Evolutionary conservation across 2,888 invertebrate genomes (phyloP).

Genomic region (Lordiphosa andalusiaca): DNA sequence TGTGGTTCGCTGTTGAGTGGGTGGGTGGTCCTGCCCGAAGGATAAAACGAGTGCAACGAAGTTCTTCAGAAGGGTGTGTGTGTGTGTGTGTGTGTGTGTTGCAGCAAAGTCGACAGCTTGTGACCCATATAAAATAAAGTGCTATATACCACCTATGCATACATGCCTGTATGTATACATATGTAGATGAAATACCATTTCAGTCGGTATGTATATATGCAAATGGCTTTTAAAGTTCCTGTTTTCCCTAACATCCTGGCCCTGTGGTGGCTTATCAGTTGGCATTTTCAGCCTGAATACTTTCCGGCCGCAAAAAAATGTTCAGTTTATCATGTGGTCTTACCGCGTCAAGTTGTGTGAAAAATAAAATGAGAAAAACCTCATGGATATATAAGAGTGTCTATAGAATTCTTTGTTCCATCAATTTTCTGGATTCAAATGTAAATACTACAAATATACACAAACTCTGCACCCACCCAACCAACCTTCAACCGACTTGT

Average conservation of each 20-base stretch:
- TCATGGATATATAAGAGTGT: constrained; percentile 1
- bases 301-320: constrained; percentile 30
- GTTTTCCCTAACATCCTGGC: constrained; percentile 9
- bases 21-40: constrained; percentile 34
- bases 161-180: constrained; percentile 14
- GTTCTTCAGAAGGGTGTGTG: constrained; percentile 19
- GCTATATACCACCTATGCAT: constrained; percentile 5
- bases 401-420: constrained; percentile 10
- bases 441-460: constrained; percentile 21
- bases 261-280: constrained; percentile 47
- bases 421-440: neutral
- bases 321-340: constrained; percentile 44
- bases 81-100: constrained; percentile 7
- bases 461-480: constrained; percentile 4
- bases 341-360: constrained; percentile 41
- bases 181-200: neutral
- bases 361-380: neutral
- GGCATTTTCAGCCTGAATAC: constrained; percentile 13
- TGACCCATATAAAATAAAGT: constrained; percentile 51
- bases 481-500: constrained; percentile 10
- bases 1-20: constrained; percentile 8
- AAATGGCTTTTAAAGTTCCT: constrained; percentile 34
- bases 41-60: constrained; percentile 62
- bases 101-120: constrained; percentile 47
- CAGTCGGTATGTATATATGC: constrained; percentile 14